A percentile compares a stretch with the other conserved stretches of the same genome.
Evolutionary conservation across 2,797 vertebrate species (phyloP).

Genomic region (Linurgus olivaceus): DNA sequence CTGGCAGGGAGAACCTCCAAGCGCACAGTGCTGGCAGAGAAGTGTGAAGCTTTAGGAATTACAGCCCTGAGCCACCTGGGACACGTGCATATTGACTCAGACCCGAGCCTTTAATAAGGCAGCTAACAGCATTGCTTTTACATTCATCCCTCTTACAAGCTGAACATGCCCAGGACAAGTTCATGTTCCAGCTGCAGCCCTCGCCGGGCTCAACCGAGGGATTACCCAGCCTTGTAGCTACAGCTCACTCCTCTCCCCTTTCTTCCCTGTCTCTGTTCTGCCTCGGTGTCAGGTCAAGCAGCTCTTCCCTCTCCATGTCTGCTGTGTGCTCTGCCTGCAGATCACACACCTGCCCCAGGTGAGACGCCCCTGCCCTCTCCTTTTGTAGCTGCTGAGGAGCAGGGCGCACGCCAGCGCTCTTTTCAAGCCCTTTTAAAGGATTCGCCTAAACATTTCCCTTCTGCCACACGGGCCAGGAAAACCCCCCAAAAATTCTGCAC

Average conservation of each 20-base stretch:
- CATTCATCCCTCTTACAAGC: conserved; percentile 6
- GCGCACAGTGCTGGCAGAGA: neutral
- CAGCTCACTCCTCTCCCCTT: neutral
- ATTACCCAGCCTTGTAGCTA: conserved; percentile 34
- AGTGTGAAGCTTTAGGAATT: neutral
- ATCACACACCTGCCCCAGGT: neutral
- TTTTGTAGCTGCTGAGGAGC: neutral
- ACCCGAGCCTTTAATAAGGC: conserved; percentile 37
- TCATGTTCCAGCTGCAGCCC: neutral
- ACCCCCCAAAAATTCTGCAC: neutral
- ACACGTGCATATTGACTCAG: neutral
- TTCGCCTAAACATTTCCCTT: neutral
- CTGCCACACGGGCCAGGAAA: accelerated
- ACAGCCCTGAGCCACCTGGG: neutral
- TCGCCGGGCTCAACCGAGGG: neutral
- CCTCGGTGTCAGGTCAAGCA: neutral
- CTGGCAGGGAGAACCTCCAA: neutral
- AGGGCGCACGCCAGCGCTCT: accelerated
- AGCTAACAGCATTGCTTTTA: conserved; percentile 40
- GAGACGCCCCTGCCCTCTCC: neutral
- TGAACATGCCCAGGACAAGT: neutral
- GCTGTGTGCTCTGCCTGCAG: neutral
- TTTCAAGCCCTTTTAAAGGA: neutral
- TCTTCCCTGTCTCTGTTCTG: conserved; percentile 32
- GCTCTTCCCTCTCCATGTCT: neutral